phyloP scores from a whole-genome alignment of 37 sponge, comb jelly and placozoan species.

The Tethya wilhelma region DNA sequence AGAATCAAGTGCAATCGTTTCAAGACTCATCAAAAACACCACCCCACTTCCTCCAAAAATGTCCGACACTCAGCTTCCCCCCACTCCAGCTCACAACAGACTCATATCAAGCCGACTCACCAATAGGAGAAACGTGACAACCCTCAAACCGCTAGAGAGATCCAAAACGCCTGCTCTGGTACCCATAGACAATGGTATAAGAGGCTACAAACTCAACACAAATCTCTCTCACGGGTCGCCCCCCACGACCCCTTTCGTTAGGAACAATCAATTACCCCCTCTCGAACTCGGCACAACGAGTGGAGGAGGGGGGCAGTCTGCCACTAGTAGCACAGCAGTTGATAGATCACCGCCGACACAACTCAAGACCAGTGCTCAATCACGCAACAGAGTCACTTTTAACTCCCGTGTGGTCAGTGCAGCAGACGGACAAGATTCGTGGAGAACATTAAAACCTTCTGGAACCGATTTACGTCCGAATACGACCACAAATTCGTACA shows the following conservation, averaged over 20 bases:
- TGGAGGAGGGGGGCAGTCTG: too few relatives aligned
- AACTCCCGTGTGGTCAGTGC: slow-evolving; percentile 31
- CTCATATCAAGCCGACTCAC: slow-evolving; percentile 32
- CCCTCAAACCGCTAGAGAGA: slow-evolving; percentile 58
- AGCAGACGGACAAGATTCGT: not conserved
- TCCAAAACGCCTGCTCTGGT: slow-evolving; percentile 64
- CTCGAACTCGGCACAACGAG: not conserved
- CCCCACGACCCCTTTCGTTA: slow-evolving; percentile 26
- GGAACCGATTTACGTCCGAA: slow-evolving; percentile 32
- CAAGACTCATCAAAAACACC: not conserved
- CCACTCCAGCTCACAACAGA: slow-evolving; percentile 23
- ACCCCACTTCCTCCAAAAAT: slow-evolving; percentile 9
- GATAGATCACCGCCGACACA: slow-evolving; percentile 21
- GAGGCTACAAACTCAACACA: slow-evolving; percentile 14
- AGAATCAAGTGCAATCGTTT: slow-evolving; percentile 23
- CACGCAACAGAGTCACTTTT: slow-evolving; percentile 33
- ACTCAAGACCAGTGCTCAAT: slow-evolving; percentile 14
- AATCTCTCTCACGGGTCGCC: slow-evolving; percentile 5
- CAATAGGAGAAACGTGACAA: slow-evolving; percentile 21
- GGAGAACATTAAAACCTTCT: not conserved
- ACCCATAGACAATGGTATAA: slow-evolving; percentile 35
- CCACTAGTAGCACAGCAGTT: not conserved
- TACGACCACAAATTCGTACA: slow-evolving; percentile 21
- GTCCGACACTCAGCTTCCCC: slow-evolving; percentile 27
- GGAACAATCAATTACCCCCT: slow-evolving; percentile 51